These are phyloP conservation scores for Colostygia pectinataria DNA, from an alignment of 2,888 invertebrate genomes.

Conservation along the genomic window DNA sequence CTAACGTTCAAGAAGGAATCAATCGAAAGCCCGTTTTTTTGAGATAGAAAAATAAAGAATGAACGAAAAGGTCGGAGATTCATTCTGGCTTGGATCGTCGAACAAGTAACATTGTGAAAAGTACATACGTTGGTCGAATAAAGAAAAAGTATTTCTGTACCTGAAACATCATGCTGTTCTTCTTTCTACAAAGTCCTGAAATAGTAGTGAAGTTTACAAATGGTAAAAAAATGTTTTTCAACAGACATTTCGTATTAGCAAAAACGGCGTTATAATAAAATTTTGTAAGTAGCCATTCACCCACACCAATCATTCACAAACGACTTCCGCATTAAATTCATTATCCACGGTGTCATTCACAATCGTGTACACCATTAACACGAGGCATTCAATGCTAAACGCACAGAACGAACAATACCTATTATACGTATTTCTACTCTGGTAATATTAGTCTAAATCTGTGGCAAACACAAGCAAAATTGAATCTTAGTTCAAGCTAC, in stretches of 20 bases:
- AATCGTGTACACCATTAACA: conserved; percentile 52
- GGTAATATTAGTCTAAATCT: neutral
- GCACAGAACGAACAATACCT: conserved; percentile 25
- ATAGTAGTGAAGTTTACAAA: too few relatives aligned
- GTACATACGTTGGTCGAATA: too few relatives aligned
- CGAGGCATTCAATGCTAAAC: conserved; percentile 58
- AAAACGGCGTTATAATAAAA: conserved; percentile 13
- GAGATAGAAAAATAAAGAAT: too few relatives aligned
- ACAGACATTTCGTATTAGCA: neutral
- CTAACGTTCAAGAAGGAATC: too few relatives aligned
- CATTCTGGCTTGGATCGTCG: too few relatives aligned
- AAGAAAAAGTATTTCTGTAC: too few relatives aligned
- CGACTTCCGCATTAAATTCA: conserved; percentile 41
- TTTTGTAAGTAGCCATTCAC: conserved; percentile 16
- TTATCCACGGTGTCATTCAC: conserved; percentile 46
- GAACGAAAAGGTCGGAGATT: too few relatives aligned
- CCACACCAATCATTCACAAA: conserved; percentile 11
- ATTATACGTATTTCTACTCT: neutral
- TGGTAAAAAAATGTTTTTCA: neutral
- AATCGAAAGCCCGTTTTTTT: too few relatives aligned
- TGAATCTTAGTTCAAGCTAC: neutral
- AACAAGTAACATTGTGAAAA: too few relatives aligned
- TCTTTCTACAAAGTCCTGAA: too few relatives aligned
- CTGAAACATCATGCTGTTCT: too few relatives aligned
- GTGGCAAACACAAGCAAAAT: neutral